These are phyloP conservation scores for Tyto alba DNA, from an alignment of 2,113 vertebrate genomes.

Conservation along the genomic window DNA sequence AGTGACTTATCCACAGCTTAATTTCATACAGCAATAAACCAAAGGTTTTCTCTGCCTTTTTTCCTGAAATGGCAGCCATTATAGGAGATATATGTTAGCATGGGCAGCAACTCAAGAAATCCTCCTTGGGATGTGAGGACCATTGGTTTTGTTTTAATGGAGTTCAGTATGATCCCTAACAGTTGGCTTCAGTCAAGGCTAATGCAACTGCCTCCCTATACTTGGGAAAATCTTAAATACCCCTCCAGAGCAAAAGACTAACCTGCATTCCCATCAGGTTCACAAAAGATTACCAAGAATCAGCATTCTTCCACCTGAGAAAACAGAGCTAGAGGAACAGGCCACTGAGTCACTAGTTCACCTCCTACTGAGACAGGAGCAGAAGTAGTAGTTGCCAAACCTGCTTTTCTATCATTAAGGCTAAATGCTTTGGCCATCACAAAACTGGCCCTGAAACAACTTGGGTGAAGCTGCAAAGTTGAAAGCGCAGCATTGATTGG, in stretches of 20 bases:
- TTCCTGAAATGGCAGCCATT: background rate
- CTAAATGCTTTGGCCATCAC: background rate
- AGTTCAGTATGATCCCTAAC: background rate
- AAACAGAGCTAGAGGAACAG: background rate
- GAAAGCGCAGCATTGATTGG: background rate
- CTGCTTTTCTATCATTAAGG: background rate
- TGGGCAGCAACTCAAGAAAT: background rate
- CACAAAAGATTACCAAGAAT: background rate
- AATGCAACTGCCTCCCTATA: background rate
- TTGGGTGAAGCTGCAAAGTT: background rate
- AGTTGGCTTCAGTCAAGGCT: background rate
- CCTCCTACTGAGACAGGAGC: background rate
- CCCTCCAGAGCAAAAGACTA: background rate
- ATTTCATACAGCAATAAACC: background rate
- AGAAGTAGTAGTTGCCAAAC: background rate
- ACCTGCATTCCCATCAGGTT: background rate
- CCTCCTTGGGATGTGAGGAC: background rate
- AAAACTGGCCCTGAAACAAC: background rate
- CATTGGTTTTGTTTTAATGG: background rate
- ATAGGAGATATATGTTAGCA: background rate
- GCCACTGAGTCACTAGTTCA: background rate
- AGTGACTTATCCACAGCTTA: background rate
- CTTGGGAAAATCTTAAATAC: background rate
- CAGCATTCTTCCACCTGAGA: background rate
- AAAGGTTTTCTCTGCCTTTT: background rate